phyloP scores from a whole-genome alignment of 2,888 invertebrate genomes.

The Amphipoea oculea region DNA sequence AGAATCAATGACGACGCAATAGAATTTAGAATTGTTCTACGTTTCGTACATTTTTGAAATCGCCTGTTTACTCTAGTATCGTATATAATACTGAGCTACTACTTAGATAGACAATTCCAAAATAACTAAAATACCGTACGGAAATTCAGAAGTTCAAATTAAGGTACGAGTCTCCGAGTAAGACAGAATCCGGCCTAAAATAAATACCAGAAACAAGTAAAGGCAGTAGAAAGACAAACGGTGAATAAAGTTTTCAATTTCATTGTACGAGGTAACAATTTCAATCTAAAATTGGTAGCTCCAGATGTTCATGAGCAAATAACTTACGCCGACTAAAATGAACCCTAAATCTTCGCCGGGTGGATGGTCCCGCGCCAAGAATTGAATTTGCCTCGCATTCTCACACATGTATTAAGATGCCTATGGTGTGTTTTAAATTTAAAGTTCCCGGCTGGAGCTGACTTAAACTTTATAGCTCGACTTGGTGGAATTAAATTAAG shows the following conservation, averaged over 20 bases:
- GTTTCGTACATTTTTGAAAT: background rate
- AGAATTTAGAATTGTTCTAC: background rate
- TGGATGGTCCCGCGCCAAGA: conserved; percentile 85
- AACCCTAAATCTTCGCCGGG: conserved; percentile 86
- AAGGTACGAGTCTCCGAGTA: background rate
- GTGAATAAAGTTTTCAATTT: conserved; percentile 78
- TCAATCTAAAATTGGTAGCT: conserved; percentile 83
- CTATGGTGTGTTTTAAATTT: conserved; percentile 68
- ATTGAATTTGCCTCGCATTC: conserved; percentile 84
- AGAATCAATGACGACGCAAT: background rate
- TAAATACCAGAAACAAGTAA: conserved; percentile 52
- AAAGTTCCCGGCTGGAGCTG: conserved; percentile 52
- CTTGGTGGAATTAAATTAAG: conserved; percentile 57
- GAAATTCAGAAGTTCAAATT: conserved; percentile 10
- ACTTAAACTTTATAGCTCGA: conserved; percentile 56
- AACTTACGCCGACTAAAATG: conserved; percentile 86
- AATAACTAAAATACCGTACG: conserved; percentile 1
- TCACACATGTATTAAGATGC: conserved; percentile 70
- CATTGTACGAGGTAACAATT: conserved; percentile 79
- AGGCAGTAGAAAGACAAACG: conserved; percentile 58
- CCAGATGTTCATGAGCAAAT: conserved; percentile 88
- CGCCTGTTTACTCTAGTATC: background rate
- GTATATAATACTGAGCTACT: background rate
- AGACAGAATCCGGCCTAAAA: conserved; percentile 29
- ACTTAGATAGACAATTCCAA: background rate